Evolutionary conservation across 2,113 vertebrate genomes (phyloP), one percentile per base, ranked within the genome.

Genomic region (Ibidorhyncha struthersii): DNA sequence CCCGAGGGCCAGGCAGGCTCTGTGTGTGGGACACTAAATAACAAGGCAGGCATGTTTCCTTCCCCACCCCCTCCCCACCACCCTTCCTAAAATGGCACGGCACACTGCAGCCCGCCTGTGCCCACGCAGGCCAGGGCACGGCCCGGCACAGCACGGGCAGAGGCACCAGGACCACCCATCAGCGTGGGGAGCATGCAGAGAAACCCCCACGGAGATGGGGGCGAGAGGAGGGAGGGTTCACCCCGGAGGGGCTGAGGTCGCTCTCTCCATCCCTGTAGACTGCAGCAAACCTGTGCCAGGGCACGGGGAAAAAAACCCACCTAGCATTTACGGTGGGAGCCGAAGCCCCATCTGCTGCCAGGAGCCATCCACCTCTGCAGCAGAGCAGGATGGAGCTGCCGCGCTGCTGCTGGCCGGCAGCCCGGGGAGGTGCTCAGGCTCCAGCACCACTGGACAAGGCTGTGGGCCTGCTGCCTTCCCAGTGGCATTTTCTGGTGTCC

Each of bases 1-100:
- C 91, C 96, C 49, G 78, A 93, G 96, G 95, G 97, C 95, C 94
- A 73, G 92, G 90, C 74, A 93, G 93, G 87, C 91, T 90, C 92
- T 22, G 85, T 95, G 96, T 94, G 95, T 93, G 94, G 94, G 91
- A 93, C 84, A 21, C 69, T 29, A 22, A 22, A 25, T 40, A 71
- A 34, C 53, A 5, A 36, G 67, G 90, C 78, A 32, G 59, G 87
- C 82, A 85, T 71, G 82, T 58, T 86, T 38, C 30, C 30, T 21
- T 29, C 56, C 79, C 79, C 65, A 38, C 41, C 23, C 61, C 41
- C 65, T 17, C 38, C 63, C 53, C 63, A 17, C 34, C 49, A 49
- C 49, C 23, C 67, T 27, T 36, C 66, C 81, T 4, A 43, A 66
- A 90, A 63, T 65, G 69, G 88, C 80, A 47, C 26, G 4, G 49